phyloP scores from a whole-genome alignment of 2,113 vertebrate species.

The Eptesicus fuscus region DNA sequence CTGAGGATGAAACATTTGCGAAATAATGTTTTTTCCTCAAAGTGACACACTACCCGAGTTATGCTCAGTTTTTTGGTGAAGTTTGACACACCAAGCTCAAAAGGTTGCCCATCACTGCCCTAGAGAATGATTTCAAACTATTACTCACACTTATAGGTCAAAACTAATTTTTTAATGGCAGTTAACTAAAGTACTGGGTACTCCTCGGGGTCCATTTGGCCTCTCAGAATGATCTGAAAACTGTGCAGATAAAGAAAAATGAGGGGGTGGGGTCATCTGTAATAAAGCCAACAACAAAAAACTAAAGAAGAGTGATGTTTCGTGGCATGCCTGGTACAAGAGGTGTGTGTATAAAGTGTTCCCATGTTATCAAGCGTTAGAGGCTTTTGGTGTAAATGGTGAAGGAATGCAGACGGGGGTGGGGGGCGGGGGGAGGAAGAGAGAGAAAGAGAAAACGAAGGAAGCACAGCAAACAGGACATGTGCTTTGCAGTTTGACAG shows the following conservation, averaged over 20 bases:
- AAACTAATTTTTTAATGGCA: not conserved
- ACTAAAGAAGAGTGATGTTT: not conserved
- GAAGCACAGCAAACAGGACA: not conserved
- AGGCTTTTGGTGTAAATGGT: not conserved
- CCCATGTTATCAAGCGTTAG: not conserved
- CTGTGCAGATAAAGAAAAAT: not conserved
- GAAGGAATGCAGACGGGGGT: not conserved
- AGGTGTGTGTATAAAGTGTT: not conserved
- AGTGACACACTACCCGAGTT: too few relatives aligned
- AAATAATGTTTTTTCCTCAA: too few relatives aligned
- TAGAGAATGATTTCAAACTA: not conserved
- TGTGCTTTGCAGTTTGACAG: not conserved
- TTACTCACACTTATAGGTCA: not conserved
- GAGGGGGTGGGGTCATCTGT: not conserved
- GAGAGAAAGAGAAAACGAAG: not conserved
- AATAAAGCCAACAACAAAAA: not conserved
- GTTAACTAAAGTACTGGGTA: not conserved
- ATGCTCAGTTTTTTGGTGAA: too few relatives aligned
- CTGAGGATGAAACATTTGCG: too few relatives aligned
- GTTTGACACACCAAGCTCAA: too few relatives aligned
- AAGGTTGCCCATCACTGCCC: too few relatives aligned
- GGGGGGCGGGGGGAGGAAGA: not conserved
- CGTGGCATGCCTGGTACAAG: not conserved
- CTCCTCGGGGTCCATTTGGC: not conserved
- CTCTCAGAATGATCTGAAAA: not conserved